Conservation (phyloP, 2,797 vertebrate genomes). For the Potorous gilbertii region DNA sequence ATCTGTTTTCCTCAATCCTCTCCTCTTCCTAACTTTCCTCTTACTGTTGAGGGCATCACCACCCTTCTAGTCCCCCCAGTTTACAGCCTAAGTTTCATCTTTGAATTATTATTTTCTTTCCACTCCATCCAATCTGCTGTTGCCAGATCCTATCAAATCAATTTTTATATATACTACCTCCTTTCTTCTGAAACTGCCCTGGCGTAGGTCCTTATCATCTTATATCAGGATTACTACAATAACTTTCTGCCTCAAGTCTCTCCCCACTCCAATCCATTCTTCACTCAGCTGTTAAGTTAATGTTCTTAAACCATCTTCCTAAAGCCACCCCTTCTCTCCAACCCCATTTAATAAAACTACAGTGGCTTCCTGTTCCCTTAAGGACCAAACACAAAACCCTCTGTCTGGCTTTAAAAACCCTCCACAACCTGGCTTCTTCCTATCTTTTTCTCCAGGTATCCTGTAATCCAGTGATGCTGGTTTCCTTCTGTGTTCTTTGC, state of each 20-base stretch:
- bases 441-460: background rate
- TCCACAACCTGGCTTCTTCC: background rate
- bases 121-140: background rate
- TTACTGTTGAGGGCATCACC: background rate
- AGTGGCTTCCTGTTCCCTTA: background rate
- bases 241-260: background rate
- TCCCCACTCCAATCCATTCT: background rate
- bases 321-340: background rate
- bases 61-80: background rate
- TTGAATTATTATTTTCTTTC: background rate
- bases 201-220: background rate
- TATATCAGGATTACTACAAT: background rate
- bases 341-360: background rate
- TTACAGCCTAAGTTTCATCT: background rate
- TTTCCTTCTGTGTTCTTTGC: background rate
- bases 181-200: background rate
- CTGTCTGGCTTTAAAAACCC: background rate
- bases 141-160: background rate
- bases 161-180: background rate
- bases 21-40: background rate
- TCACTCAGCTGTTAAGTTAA: background rate
- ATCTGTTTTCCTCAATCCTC: background rate
- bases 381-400: background rate
- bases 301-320: background rate
- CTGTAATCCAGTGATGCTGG: background rate